These are phyloP conservation scores for Lasioglossum morio DNA, from an alignment of 2,888 invertebrate genomes.

Conservation along the genomic window DNA sequence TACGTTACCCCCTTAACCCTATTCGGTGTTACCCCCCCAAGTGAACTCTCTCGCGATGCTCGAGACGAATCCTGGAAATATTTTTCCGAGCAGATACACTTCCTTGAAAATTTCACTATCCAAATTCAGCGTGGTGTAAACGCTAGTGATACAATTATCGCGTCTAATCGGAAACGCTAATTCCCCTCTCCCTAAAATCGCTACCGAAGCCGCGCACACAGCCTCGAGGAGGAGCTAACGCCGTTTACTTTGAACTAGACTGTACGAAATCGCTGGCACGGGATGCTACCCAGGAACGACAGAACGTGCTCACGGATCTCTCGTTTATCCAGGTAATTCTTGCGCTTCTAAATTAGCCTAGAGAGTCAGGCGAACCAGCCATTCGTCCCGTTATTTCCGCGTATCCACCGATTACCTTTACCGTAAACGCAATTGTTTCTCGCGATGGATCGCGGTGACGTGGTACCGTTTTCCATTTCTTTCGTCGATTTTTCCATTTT, in stretches of 20 bases:
- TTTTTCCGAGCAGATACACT: too few relatives aligned
- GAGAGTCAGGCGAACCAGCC: neutral
- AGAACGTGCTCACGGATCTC: constrained; percentile 21
- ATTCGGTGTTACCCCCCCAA: neutral
- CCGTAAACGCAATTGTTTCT: constrained; percentile 27
- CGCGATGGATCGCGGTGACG: constrained; percentile 27
- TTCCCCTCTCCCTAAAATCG: neutral
- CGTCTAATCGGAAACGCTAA: too few relatives aligned
- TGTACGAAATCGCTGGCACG: neutral
- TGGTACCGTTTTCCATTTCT: neutral
- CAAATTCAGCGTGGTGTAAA: neutral
- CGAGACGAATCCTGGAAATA: too few relatives aligned
- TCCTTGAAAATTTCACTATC: too few relatives aligned
- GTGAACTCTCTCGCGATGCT: neutral
- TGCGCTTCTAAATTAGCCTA: constrained; percentile 9
- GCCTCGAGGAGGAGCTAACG: neutral
- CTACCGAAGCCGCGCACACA: neutral
- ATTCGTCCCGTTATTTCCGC: constrained; percentile 11
- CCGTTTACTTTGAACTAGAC: constrained; percentile 6
- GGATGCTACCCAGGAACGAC: constrained; percentile 27
- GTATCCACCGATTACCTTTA: constrained; percentile 20
- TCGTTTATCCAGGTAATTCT: constrained; percentile 30
- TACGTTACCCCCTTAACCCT: too few relatives aligned
- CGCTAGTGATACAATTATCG: neutral
- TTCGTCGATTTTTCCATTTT: neutral